Percentiles rank a stretch among this genome's conserved stretches.
Conservation (phyloP, 1,140 invertebrate genomes). For the Pygmarrhopalites habei region DNA sequence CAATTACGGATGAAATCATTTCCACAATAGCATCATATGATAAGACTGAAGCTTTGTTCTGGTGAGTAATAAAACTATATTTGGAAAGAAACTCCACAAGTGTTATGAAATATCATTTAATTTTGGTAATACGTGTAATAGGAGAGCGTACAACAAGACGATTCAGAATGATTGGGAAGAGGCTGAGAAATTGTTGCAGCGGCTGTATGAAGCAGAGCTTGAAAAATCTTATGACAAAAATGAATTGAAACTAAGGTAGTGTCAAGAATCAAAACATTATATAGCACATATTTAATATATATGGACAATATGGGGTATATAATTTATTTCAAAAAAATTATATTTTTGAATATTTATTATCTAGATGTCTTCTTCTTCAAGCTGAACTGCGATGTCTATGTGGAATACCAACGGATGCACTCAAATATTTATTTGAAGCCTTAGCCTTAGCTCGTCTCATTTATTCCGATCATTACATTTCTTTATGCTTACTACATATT, state of each 20-base stretch:
- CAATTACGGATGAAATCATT: constrained; percentile 17
- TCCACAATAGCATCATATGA: constrained; percentile 15
- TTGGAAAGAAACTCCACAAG: too few species aligned
- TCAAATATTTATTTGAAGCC: constrained; percentile 30
- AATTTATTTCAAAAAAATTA: too few species aligned
- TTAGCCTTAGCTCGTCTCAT: constrained; percentile 20
- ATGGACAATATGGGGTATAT: too few species aligned
- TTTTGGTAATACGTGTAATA: not conserved
- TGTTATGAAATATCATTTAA: too few species aligned
- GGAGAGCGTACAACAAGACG: constrained; percentile 29
- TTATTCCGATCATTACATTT: constrained; percentile 28
- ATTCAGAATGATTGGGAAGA: constrained; percentile 23
- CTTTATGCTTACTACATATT: constrained; percentile 23
- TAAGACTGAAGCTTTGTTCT: constrained; percentile 25
- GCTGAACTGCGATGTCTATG: constrained; percentile 31
- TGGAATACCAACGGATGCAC: constrained; percentile 12
- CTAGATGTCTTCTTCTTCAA: constrained; percentile 27
- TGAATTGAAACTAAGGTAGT: constrained; percentile 27
- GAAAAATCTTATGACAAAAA: constrained; percentile 19
- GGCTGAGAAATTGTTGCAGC: constrained; percentile 16
- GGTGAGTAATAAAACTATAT: constrained; percentile 22
- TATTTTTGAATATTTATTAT: too few species aligned
- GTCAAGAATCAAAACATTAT: not conserved
- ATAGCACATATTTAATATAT: not conserved
- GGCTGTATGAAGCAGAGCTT: constrained; percentile 2